These are phyloP conservation scores for Chitala chitala DNA, from an alignment of 2,113 vertebrate genomes.

Conservation along the genomic window DNA sequence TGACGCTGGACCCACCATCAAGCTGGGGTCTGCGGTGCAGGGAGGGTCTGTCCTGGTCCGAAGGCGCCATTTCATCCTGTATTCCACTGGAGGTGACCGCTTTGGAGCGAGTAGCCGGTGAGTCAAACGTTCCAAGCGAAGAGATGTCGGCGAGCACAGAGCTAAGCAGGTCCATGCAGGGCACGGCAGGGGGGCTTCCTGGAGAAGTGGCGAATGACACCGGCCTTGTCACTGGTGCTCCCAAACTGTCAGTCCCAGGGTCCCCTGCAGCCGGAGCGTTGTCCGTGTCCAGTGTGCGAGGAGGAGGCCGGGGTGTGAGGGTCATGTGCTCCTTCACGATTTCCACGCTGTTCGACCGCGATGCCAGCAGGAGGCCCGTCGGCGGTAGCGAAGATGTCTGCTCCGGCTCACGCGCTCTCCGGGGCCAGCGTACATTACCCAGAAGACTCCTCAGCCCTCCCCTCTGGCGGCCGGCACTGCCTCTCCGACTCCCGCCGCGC, in stretches of 20 bases:
- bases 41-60: conserved; percentile 5
- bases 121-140: conserved; percentile 97
- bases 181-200: conserved; percentile 73
- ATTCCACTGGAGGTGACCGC: conserved; percentile 70
- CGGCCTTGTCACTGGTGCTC: neutral
- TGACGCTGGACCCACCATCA: neutral
- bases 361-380: conserved; percentile 69
- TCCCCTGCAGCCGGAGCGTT: neutral
- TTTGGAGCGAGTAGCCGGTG: conserved; percentile 86
- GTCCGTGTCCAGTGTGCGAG: conserved; percentile 35
- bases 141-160: conserved; percentile 94
- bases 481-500: conserved; percentile 65
- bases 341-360: conserved; percentile 80
- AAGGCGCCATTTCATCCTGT: conserved; percentile 59
- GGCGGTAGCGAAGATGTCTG: conserved; percentile 53
- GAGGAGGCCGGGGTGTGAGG: conserved; percentile 51
- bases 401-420: conserved; percentile 69
- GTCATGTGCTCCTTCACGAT: conserved; percentile 75
- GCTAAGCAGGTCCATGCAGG: conserved; percentile 78
- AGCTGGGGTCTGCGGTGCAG: neutral
- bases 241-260: no score
- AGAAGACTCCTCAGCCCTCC: conserved; percentile 79
- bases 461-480: conserved; percentile 68
- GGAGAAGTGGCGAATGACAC: conserved; percentile 23
- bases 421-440: conserved; percentile 72